Base-by-base conservation (phyloP, 2,113 vertebrate species). In the Willisornis vidua region DNA sequence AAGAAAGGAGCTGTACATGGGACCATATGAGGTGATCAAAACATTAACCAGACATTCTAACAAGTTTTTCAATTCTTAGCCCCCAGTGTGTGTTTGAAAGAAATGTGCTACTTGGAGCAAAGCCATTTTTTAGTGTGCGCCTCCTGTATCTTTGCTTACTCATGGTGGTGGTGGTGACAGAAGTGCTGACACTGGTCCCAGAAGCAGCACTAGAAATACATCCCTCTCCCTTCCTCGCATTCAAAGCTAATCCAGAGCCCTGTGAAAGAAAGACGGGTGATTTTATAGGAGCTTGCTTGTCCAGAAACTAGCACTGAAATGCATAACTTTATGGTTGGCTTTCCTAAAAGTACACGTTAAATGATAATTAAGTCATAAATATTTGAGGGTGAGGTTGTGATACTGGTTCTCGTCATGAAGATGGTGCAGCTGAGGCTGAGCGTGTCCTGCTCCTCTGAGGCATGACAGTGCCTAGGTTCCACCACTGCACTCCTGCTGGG, bases 1-100 rank as follows among this genome's bases (percentile, higher is more conserved):
- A 95, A 72, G 57, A 79, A 93, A 94, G 79, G 83, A 93, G 28
- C 79, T 95, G 77, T 90, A 68, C 31, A 85, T 65, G 85, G 89
- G 90, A 94, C 92, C 78, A 82, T 96, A 95, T 85, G 97, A 97
- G 81, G 96, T 96, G 96, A 97, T 78, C 91, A 96, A 94, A 98
- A 98, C 91, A 94, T 82, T 96, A 97, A 97, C 97, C 96, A 98
- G 97, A 97, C 96, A 81, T 90, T 87, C 79, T 93, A 93, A 76
- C 71, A 41, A 41, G 10, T 93, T 96, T 97, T 95, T 94, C 94
- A 96, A 95, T 94, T 89, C 92, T 97, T 84, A 92, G 70, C 55
- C 58, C n/a, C 11, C 59, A 97, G 92, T 83, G 73, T 90, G 93
- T 92, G 83, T 95, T 98, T 97, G 95, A 96, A 93, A 96, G 77